A percentile compares a stretch with the other conserved stretches of the same genome.
phyloP scores from a whole-genome alignment of 2,888 invertebrate species.

The Pardosa pseudoannulata region DNA sequence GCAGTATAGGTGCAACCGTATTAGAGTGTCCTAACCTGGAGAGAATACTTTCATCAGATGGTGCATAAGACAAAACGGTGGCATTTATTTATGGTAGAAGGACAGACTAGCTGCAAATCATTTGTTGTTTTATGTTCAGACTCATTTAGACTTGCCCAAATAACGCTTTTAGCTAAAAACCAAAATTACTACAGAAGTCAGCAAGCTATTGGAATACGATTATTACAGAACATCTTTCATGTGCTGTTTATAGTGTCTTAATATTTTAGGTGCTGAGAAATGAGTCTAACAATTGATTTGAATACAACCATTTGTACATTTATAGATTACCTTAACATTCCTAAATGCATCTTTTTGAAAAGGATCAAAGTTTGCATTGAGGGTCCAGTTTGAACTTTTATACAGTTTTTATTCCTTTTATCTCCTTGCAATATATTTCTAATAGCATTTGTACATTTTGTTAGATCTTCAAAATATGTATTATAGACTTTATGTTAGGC shows the following conservation, averaged over 20 bases:
- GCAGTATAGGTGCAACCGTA: conserved; percentile 83
- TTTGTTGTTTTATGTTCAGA: not conserved
- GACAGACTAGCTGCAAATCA: not conserved
- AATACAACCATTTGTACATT: not conserved
- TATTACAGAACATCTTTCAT: not conserved
- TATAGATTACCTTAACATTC: not conserved
- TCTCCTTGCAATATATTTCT: not conserved
- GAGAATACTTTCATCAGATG: conserved; percentile 58
- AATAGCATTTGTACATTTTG: not conserved
- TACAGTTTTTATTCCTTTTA: not conserved
- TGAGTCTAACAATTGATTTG: not conserved
- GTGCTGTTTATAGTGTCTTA: conserved; percentile 6
- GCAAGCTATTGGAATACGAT: not conserved
- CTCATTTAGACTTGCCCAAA: not conserved
- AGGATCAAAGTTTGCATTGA: not conserved
- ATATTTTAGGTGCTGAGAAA: not conserved
- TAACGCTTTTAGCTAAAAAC: not conserved
- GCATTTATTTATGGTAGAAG: not conserved
- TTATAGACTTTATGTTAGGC: no score
- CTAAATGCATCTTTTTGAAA: not conserved
- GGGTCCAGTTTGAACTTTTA: not conserved
- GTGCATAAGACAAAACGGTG: conserved; percentile 16
- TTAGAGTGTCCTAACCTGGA: conserved; percentile 81
- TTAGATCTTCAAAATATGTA: not conserved
- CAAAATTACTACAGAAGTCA: not conserved